phyloP scores from a whole-genome alignment of 2,888 invertebrate species.

The Fabriciana adippe region DNA sequence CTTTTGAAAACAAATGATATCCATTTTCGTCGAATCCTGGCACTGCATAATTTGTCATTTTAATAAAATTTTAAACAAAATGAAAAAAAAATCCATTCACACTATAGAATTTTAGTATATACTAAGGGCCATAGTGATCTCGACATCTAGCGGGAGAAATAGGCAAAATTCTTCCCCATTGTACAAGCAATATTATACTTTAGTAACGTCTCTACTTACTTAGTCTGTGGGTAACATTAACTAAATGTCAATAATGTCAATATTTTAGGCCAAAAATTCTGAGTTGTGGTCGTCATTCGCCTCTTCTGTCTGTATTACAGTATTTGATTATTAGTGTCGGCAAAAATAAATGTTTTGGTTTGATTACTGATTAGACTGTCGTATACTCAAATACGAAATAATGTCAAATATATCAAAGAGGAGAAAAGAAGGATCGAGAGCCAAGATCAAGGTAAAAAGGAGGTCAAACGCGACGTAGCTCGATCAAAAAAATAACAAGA shows the following conservation, averaged over 20 bases:
- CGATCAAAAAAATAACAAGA: constrained; percentile 5
- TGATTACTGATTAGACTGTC: background rate
- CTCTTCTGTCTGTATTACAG: background rate
- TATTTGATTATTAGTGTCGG: constrained; percentile 2
- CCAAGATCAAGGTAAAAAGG: constrained; percentile 79
- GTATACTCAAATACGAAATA: constrained; percentile 15
- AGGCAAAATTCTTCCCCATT: too few species aligned
- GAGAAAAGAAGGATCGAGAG: constrained; percentile 73
- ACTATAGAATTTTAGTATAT: too few species aligned
- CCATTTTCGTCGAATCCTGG: too few species aligned
- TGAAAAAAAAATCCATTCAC: too few species aligned
- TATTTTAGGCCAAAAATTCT: constrained; percentile 5
- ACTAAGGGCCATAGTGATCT: too few species aligned
- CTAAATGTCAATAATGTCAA: background rate
- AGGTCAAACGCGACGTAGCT: constrained; percentile 37
- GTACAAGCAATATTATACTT: too few species aligned
- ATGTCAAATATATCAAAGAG: constrained; percentile 82
- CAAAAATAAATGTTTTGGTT: constrained; percentile 10
- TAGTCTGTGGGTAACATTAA: background rate
- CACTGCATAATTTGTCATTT: too few species aligned
- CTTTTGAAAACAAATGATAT: too few species aligned
- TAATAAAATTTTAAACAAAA: too few species aligned
- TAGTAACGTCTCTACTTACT: background rate
- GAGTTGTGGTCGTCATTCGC: background rate
- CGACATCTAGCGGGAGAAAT: too few species aligned